Conservation (phyloP, 2,113 vertebrate species). For the Muscicapa adusta region DNA sequence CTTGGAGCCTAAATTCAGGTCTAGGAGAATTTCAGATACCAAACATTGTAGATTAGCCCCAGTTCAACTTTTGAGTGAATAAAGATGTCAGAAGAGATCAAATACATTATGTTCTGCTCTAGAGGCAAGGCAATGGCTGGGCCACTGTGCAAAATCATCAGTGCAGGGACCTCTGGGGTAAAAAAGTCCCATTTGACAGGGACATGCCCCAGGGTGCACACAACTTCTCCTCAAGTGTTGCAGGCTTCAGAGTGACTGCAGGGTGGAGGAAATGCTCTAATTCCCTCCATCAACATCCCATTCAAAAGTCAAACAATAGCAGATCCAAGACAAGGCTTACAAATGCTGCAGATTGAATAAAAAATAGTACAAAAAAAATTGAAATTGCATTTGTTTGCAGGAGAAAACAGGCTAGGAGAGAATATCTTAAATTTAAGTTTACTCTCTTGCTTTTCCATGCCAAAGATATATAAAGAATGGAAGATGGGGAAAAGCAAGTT, state of each 20-base stretch:
- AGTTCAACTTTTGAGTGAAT: not conserved
- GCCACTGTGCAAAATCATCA: not conserved
- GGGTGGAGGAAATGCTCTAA: not conserved
- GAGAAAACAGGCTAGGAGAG: not conserved
- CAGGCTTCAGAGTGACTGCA: not conserved
- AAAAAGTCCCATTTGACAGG: not conserved
- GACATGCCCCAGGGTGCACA: not conserved
- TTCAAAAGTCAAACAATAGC: not conserved
- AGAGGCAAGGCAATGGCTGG: not conserved
- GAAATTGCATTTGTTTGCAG: not conserved
- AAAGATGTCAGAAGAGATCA: not conserved
- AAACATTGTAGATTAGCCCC: not conserved
- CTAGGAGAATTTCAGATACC: not conserved
- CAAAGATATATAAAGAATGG: not conserved
- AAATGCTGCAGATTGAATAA: not conserved
- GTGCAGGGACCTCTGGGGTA: fast-evolving
- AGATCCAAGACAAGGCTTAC: not conserved
- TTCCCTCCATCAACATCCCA: not conserved
- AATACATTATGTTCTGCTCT: not conserved
- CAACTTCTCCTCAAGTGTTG: not conserved
- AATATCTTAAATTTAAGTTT: not conserved
- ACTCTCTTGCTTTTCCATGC: not conserved
- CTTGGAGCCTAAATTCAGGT: not conserved
- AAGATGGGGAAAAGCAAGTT: not conserved
- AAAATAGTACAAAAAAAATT: not conserved